These are phyloP conservation scores for Chondrilla cf. caribensis DNA, from an alignment of 37 sponge, comb jelly and placozoan genomes.

Conservation along the genomic window DNA sequence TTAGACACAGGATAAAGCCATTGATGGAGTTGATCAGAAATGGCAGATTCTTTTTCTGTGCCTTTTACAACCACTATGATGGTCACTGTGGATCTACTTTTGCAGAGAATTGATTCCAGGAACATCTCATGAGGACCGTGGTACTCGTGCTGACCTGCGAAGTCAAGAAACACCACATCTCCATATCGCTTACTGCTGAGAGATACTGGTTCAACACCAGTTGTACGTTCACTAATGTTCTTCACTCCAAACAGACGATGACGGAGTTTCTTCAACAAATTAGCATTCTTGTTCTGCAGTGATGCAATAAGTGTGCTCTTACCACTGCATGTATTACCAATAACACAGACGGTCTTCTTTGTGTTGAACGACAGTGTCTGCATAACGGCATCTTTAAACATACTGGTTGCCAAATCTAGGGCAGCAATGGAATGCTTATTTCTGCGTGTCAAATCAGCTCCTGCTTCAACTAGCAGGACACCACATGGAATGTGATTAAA, in stretches of 20 bases:
- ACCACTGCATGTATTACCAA: slow-evolving; percentile 6
- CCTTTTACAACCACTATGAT: slow-evolving; percentile 1
- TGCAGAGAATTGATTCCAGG: not conserved
- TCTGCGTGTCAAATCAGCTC: not conserved
- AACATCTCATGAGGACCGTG: slow-evolving; percentile 23
- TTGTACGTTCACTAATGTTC: not conserved
- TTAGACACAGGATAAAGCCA: slow-evolving; percentile 2
- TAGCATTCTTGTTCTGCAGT: not conserved
- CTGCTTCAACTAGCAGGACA: slow-evolving; percentile 2
- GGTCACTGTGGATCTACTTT: not conserved
- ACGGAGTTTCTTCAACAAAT: not conserved
- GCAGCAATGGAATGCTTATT: not conserved
- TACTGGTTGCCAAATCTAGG: not conserved
- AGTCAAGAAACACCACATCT: slow-evolving; percentile 23
- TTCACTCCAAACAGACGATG: not conserved
- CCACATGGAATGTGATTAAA: slow-evolving; percentile 19
- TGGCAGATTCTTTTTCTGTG: slow-evolving; percentile 13
- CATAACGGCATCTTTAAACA: not conserved
- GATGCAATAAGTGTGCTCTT: slow-evolving; percentile 15
- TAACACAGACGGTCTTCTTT: slow-evolving; percentile 5
- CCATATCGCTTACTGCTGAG: slow-evolving; percentile 5
- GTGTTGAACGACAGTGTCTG: slow-evolving; percentile 1
- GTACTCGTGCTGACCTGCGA: slow-evolving; percentile 24
- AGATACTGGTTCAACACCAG: slow-evolving; percentile 6
- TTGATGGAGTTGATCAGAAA: not conserved